phyloP scores from a whole-genome alignment of 2,888 invertebrate species.

The Mylabris sibirica region DNA sequence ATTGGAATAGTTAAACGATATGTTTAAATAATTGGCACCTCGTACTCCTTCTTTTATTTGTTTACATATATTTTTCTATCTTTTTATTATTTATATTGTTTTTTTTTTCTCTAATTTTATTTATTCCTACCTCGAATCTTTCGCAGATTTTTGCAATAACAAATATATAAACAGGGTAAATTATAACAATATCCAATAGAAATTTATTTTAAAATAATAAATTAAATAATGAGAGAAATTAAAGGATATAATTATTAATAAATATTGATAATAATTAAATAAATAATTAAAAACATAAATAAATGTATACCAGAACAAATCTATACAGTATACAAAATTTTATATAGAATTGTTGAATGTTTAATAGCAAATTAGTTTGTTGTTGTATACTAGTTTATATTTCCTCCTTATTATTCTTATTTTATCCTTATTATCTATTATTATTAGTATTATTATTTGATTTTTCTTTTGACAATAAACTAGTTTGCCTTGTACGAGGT shows the following conservation, averaged over 20 bases:
- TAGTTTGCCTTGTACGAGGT: slow-evolving; percentile 54
- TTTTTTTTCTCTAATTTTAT: slow-evolving; percentile 8
- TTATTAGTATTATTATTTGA: neutral
- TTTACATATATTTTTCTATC: too few species aligned
- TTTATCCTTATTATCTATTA: neutral
- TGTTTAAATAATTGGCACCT: slow-evolving; percentile 52
- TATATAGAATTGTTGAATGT: slow-evolving; percentile 28
- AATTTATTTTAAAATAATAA: slow-evolving; percentile 54
- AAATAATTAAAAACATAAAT: slow-evolving; percentile 38
- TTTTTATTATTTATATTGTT: slow-evolving; percentile 5
- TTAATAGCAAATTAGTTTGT: slow-evolving; percentile 36
- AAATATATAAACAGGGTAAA: slow-evolving; percentile 57
- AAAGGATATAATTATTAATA: slow-evolving; percentile 23
- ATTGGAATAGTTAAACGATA: slow-evolving; percentile 47
- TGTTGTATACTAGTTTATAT: slow-evolving; percentile 11
- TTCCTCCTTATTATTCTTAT: neutral
- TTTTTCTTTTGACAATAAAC: slow-evolving; percentile 20
- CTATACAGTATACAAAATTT: slow-evolving; percentile 44
- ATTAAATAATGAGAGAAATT: slow-evolving; percentile 35
- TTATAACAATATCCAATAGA: slow-evolving; percentile 58
- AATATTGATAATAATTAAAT: slow-evolving; percentile 20
- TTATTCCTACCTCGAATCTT: slow-evolving; percentile 10
- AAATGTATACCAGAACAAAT: slow-evolving; percentile 52
- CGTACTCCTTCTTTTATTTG: slow-evolving; percentile 50
- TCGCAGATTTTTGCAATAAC: slow-evolving; percentile 19